These are phyloP conservation scores for Nibea coibor DNA, from an alignment of 2,113 vertebrate species.

Conservation along the genomic window DNA sequence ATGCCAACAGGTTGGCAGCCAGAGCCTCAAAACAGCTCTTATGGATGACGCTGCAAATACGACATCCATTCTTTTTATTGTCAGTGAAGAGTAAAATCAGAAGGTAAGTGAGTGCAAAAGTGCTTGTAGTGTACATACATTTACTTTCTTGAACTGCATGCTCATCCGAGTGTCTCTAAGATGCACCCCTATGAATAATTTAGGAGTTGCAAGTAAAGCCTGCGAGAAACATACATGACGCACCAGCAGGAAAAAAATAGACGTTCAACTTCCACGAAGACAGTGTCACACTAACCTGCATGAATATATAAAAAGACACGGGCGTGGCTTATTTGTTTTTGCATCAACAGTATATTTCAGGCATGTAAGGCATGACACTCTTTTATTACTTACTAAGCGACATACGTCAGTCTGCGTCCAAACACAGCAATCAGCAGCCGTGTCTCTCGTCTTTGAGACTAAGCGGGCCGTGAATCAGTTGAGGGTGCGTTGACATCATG, in stretches of 20 bases:
- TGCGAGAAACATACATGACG: background rate
- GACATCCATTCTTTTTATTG: too few relatives aligned
- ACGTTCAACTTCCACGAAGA: background rate
- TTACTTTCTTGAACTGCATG: background rate
- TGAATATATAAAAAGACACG: background rate
- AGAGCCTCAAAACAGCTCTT: too few relatives aligned
- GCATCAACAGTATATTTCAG: background rate
- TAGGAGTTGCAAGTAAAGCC: background rate
- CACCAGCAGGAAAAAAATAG: background rate
- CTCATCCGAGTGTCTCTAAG: background rate
- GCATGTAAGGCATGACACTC: conserved; percentile 6
- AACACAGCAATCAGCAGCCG: background rate
- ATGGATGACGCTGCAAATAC: too few relatives aligned
- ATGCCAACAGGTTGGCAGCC: too few relatives aligned
- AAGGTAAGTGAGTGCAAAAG: background rate
- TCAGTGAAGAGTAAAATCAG: background rate
- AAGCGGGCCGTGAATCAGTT: background rate
- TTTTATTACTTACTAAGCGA: background rate
- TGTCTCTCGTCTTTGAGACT: background rate
- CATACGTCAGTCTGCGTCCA: background rate
- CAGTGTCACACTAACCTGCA: background rate
- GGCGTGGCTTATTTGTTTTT: background rate
- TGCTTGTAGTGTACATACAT: background rate
- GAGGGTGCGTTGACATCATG: background rate
- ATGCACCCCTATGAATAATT: conserved; percentile 1